phyloP scores from a whole-genome alignment of 2,888 invertebrate species.

The Halocaridina rubra region DNA sequence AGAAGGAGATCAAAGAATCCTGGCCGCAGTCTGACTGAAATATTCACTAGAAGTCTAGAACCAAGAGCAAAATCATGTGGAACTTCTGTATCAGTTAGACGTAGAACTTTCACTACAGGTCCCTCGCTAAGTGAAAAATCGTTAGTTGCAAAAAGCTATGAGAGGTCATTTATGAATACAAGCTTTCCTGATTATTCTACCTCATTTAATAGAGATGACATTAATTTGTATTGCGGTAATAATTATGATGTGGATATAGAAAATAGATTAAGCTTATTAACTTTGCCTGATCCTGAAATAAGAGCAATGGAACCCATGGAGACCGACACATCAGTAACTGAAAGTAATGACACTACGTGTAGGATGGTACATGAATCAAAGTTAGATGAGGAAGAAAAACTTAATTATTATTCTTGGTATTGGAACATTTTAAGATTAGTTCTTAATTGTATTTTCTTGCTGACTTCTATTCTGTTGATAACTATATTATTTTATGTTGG shows the following conservation, averaged over 20 bases:
- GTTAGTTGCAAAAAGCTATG: not conserved
- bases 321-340: no score
- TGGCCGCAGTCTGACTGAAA: constrained; percentile 23
- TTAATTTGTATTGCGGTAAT: not conserved
- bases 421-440: not conserved
- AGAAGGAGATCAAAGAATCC: not conserved
- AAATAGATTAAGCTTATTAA: not conserved
- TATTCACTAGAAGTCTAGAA: not conserved
- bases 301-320: no score
- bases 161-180: not conserved
- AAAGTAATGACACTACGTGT: no score
- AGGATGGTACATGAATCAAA: no score
- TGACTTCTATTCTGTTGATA: not conserved
- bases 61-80: not conserved
- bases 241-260: not conserved
- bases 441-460: not conserved
- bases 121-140: not conserved
- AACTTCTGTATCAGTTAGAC: not conserved
- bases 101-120: not conserved
- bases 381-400: no score
- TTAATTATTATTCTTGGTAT: no score
- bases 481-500: not conserved
- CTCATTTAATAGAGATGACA: not conserved
- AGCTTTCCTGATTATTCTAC: not conserved
- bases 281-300: no score